Evolutionary conservation across 2,888 invertebrate genomes (phyloP).

Genomic region (Nemoura dubitans): DNA sequence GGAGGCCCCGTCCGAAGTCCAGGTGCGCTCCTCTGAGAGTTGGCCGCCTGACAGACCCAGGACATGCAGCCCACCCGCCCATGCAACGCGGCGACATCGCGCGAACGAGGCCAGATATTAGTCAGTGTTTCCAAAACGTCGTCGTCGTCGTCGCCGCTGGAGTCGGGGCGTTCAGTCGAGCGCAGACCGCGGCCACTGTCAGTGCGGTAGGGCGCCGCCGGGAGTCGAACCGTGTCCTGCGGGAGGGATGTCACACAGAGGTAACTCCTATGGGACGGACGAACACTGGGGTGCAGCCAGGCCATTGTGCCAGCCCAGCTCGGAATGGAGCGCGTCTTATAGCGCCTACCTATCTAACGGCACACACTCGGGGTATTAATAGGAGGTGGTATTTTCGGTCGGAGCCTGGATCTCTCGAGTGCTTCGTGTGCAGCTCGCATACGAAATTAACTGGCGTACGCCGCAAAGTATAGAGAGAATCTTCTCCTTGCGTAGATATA

Average conservation of each 20-base stretch:
- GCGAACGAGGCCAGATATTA: background rate
- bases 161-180: background rate
- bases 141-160: background rate
- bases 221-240: slow-evolving; percentile 34
- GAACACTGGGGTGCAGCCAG: too few species aligned
- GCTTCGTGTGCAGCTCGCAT: background rate
- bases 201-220: background rate
- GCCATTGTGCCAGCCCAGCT: background rate
- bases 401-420: slow-evolving; percentile 22
- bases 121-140: slow-evolving; percentile 13
- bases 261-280: background rate
- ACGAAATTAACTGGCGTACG: background rate
- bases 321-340: background rate
- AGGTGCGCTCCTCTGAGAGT: background rate
- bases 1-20: background rate
- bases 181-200: background rate
- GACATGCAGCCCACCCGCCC: too few species aligned
- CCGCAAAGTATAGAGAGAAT: background rate
- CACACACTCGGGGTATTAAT: slow-evolving; percentile 1
- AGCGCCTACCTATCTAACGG: background rate
- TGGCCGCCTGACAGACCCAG: slow-evolving; percentile 19
- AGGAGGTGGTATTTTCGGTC: slow-evolving; percentile 13
- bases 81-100: background rate
- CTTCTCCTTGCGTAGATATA: background rate
- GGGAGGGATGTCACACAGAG: slow-evolving; percentile 30